Base-by-base conservation (phyloP, 2,113 vertebrate genomes). In the Tetraodon nigroviridis region DNA sequence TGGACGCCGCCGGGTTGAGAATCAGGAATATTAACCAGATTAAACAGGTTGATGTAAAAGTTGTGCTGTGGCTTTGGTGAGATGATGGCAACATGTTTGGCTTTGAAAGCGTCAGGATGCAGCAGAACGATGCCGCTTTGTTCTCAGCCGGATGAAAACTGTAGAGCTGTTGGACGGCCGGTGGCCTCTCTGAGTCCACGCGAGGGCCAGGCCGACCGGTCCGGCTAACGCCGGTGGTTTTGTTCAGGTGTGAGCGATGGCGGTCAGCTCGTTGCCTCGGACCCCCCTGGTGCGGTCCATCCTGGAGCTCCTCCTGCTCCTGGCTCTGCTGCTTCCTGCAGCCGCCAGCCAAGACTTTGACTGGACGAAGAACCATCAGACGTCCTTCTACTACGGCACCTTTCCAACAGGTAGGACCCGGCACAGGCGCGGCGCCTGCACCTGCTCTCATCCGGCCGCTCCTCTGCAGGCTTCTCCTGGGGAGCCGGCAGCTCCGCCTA, bases 401-500 rank as follows among this genome's bases (percentile, higher is more conserved):
- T 96, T 97, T 42, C 94, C 95, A 5, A 82, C 88, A 0, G 93
- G 95, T 95, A 91, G 1, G 77, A 69, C 10, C 1, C 10, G 4
- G 32, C 3, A 12, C 2, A 2, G 32, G 32, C 7, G 32, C 32
- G 3, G 32, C 32, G 32, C 32, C 32, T 8, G 32, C 32, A n/a
- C 12, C 32, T 37, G 14, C 13, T 14, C 4, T 17, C 1, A 1
- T 5, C 2, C 22, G 15, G 3, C 14, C 1, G 61, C 21, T 27
- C 13, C 11, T 51, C 18, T 52, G 59, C 55, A 96, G 95, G 89
- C 19, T 96, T 98, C 81, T 88, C 91, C 8, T 96, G 95, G 94
- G 95, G 93, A 0, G 90, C 89, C 6, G 94, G 93, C 54, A 93
- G 92, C 21, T 95, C 95, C 0, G 94, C 95, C 7, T 96, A 94